Percentiles rank a stretch among this genome's conserved stretches.
Conservation (phyloP, 2,888 invertebrate genomes). For the Allophyes oxyacanthae region DNA sequence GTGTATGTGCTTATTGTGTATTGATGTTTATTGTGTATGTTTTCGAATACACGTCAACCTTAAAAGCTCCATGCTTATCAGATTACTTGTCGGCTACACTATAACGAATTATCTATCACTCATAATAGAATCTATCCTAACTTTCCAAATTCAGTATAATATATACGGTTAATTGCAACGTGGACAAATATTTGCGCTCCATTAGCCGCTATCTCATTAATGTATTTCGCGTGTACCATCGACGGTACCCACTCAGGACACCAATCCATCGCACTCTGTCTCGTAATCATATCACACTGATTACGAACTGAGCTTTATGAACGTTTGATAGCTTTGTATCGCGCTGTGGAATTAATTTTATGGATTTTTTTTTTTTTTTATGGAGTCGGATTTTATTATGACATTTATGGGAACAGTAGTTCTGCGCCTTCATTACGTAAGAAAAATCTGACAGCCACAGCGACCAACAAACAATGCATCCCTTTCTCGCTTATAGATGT, state of each 20-base stretch:
- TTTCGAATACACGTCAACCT: conserved; percentile 20
- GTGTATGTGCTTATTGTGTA: too few species aligned
- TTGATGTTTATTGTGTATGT: too few species aligned
- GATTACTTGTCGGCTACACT: conserved; percentile 36
- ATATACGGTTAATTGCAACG: conserved; percentile 34
- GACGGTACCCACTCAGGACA: conserved; percentile 19
- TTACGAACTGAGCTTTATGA: conserved; percentile 26
- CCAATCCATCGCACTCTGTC: conserved; percentile 24
- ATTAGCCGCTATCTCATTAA: conserved; percentile 54
- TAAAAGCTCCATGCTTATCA: conserved; percentile 34
- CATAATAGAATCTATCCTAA: conserved; percentile 35
- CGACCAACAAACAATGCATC: too few species aligned
- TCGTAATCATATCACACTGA: conserved; percentile 43
- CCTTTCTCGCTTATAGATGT: too few species aligned
- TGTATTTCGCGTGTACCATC: conserved; percentile 52
- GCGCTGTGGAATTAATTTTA: conserved; percentile 34
- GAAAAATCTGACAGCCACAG: too few species aligned
- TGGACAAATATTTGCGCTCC: conserved; percentile 51
- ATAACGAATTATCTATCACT: conserved; percentile 41
- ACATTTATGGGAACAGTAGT: too few species aligned
- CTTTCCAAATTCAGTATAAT: conserved; percentile 41
- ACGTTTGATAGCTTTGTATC: conserved; percentile 35
- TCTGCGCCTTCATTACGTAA: too few species aligned
- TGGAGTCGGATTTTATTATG: background rate
- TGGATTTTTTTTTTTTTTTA: conserved; percentile 3